Evolutionary conservation across 2,113 vertebrate species (phyloP), one percentile per base, ranked within the genome.

Genomic region (Megaceryle maxima): DNA sequence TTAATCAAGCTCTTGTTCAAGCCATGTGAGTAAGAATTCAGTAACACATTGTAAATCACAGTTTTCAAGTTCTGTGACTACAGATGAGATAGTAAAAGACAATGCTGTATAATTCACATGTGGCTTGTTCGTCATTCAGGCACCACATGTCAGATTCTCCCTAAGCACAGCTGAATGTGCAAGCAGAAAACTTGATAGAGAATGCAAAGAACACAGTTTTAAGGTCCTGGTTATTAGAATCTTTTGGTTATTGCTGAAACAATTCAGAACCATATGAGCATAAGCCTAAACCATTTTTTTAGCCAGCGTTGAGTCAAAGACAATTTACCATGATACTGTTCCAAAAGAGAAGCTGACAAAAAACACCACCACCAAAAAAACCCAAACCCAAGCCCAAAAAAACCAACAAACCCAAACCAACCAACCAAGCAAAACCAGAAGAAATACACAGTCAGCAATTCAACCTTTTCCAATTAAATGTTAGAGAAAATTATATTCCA

Each of bases 41-140:
- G 55, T 73, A 95, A 96, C 92, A 95, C 83, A 46, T 87, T 95
- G 67, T 96, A 96, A 95, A 97, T 96, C 95, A 96, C 66, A 91
- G 73, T 93, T 90, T 94, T 92, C 77, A 83, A 94, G 87, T 85
- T 88, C 81, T 92, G 66, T 92, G 83, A 91, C 87, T 96, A 88
- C 78, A 94, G 81, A 94, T 73, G 91, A 94, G 92, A 94, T 93
- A 96, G 87, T 94, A 94, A 94, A 94, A 96, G 95, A 97, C 94
- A 96, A 92, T 93, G 46, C 57, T 69, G 9, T 59, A 80, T 94
- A 85, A 93, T 87, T 95, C 90, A 94, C 78, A 93, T 95, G 81
- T 94, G 95, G 88, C 64, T 92, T 78, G 31, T 90, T 96, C 18
- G 21, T 87, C 86, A 96, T 96, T 97, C 88, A 92, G 68, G n/a